Base-by-base conservation (phyloP, 2,797 vertebrate genomes). In the Acanthopagrus latus region DNA sequence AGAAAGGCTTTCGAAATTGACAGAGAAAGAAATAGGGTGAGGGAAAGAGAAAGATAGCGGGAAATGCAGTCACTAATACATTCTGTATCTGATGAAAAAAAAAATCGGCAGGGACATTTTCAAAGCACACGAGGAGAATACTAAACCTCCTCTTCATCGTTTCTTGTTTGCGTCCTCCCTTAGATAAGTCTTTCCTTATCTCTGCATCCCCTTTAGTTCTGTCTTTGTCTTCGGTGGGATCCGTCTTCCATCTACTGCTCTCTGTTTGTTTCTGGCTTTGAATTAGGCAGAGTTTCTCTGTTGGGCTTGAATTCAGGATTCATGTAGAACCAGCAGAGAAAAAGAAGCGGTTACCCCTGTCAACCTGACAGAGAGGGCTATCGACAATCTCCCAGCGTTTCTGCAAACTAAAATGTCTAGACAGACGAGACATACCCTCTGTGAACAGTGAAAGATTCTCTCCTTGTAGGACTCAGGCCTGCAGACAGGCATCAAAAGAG, bases 21-120 rank as follows among this genome's bases (percentile, higher is more conserved):
- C 54, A 67, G 69, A 76, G 48, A 57, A 52, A 72, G 47, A 76
- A 54, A 75, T 2, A 13, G 41, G 66, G n/a, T 29, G 23, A 46
- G 44, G 20, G 59, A 52, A 46, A 23, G 10, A 38, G 16, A 58
- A 44, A 68, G 51, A 29, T 4, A 57, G 43, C 66, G 16, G 74
- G 58, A 80, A 71, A 84, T 64, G 43, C 23, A 75, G 70, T 48
- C 65, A 43, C 44, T 38, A 44, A 84, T 70, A 76, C 70, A 63
- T 86, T 71, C 72, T 5, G 13, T 67, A 87, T 89, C 75, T 83
- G 87, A 92, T 90, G 78, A 89, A 77, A 60, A 59, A 43, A 76
- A 76, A 84, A 33, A 33, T 6, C 5, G 33, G 25, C 54, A 80
- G 62, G 71, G 76, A 78, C 78, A 71, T 88, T 84, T 79, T 73